Percentiles rank a stretch among this genome's conserved stretches.
Evolutionary conservation across 2,113 vertebrate genomes (phyloP).

Genomic region (Notarius quadriscutis): DNA sequence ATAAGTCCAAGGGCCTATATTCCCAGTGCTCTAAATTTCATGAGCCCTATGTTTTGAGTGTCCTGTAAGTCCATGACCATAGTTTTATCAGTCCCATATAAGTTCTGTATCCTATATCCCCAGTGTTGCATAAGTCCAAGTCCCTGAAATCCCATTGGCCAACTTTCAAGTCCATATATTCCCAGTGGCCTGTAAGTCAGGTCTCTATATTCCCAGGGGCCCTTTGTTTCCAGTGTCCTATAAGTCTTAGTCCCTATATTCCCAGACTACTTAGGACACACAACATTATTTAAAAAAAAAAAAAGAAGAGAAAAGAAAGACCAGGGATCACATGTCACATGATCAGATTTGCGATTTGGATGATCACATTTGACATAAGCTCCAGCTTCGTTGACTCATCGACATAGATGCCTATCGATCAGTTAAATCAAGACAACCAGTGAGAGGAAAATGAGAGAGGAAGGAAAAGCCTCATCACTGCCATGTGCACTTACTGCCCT

Average conservation of each 20-base stretch:
- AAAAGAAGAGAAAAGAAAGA: not conserved
- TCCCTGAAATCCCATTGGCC: not conserved
- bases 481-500: constrained; percentile 16
- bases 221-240: not conserved
- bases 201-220: not conserved
- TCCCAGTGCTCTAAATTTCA: not conserved
- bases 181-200: not conserved
- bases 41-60: not conserved
- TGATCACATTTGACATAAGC: not conserved
- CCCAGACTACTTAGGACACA: not conserved
- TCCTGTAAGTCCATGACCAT: not conserved
- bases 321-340: not conserved
- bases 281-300: no score
- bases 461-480: not conserved
- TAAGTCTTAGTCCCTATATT: not conserved
- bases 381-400: not conserved
- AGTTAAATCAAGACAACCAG: not conserved
- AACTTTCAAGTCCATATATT: not conserved
- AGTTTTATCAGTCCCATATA: not conserved
- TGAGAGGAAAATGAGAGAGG: not conserved
- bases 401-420: not conserved
- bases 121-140: not conserved
- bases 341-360: not conserved
- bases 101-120: not conserved
- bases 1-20: not conserved